Base-by-base conservation (phyloP, 2,113 vertebrate genomes). In the Zosterops lateralis region DNA sequence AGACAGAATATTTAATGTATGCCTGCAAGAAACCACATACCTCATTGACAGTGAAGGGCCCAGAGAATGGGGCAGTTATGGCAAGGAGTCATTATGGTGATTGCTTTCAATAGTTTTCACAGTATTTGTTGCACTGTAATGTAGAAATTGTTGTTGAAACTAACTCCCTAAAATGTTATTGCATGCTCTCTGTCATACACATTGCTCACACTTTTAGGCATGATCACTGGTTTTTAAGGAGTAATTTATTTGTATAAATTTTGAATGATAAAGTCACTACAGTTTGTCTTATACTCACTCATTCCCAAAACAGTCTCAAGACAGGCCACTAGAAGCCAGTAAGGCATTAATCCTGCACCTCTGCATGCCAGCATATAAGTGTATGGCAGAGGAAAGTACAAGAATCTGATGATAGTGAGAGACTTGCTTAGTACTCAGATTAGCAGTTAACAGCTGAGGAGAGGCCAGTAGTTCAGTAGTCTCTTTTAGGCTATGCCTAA, bases 401-500 rank as follows among this genome's bases (percentile, higher is more conserved):
- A 58, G 31, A 32, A 89, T 61, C 84, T 70, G 60, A 48, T 3
- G 6, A 54, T 60, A 66, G 72, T 5, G 64, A 91, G 42, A 57
- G 34, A 40, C 78, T 88, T 61, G 58, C 32, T 94, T 76, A 42
- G 13, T 29, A 87, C 68, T 40, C 10, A 47, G 51, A 78, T 50
- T 29, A 58, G 50, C 42, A 84, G 80, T 96, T 50, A 85, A 89
- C 50, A 3, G 26, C 94, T 95, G 73, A 11, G 50, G 61, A 84
- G 66, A 94, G 94, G 72, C 72, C 81, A 40, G 87, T 5, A 71
- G 87, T 60, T 64, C 67, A 81, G 89, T 56, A 97, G 73, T 50
- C 73, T 86, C 71, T 80, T 90, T 94, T 91, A 96, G 93, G 70
- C 91, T 92, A 82, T 75, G 67, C 48, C 12, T 58, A 48, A 75